Percentiles rank a stretch among this genome's conserved stretches.
phyloP scores from a whole-genome alignment of 2,113 vertebrate species.

The Rhizomys pruinosus region DNA sequence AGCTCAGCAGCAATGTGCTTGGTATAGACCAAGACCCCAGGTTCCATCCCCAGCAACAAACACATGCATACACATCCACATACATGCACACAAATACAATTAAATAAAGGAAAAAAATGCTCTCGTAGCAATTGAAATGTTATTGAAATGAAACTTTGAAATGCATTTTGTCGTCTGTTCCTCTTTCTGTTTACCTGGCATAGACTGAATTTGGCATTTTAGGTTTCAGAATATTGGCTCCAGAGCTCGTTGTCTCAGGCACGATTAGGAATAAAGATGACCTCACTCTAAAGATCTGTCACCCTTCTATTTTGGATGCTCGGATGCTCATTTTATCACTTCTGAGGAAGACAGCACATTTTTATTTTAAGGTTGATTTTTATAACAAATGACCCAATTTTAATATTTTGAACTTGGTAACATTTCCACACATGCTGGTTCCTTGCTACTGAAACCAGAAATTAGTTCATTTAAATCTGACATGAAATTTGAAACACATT shows the following conservation, averaged over 20 bases:
- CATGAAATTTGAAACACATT: background rate
- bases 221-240: constrained; percentile 14
- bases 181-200: constrained; percentile 1
- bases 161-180: background rate
- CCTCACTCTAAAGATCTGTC: constrained; percentile 57
- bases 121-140: background rate
- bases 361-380: constrained; percentile 75
- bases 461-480: constrained; percentile 11
- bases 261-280: constrained; percentile 73
- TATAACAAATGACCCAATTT: constrained; percentile 62
- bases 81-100: too few species aligned
- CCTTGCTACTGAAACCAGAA: background rate
- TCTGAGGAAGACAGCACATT: constrained; percentile 58
- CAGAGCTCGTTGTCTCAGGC: constrained; percentile 17
- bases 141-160: constrained; percentile 10
- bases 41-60: background rate
- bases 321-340: constrained; percentile 48
- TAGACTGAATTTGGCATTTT: constrained; percentile 30
- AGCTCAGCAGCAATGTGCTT: background rate
- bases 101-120: background rate
- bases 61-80: too few species aligned
- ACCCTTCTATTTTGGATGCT: constrained; percentile 39
- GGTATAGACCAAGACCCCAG: background rate
- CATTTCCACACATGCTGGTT: constrained; percentile 14
- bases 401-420: constrained; percentile 57